Conservation (phyloP, 1,140 invertebrate genomes). For the Drosophila pachea region DNA sequence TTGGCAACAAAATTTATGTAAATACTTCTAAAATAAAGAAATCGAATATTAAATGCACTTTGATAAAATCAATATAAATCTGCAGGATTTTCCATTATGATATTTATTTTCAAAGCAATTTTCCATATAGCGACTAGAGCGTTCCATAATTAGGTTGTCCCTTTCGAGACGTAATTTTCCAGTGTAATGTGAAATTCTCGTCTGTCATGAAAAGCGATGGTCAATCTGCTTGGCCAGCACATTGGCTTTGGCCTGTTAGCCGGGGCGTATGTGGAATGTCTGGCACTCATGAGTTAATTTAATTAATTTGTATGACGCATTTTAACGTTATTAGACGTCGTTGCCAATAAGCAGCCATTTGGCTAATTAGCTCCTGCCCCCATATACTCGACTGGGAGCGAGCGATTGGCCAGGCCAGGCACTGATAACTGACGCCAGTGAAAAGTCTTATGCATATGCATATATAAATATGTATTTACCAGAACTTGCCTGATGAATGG, state of each 20-base stretch:
- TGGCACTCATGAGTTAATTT: conserved; percentile 54
- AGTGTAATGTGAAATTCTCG: no score
- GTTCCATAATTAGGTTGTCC: no score
- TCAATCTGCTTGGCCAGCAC: conserved; percentile 36
- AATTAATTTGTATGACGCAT: conserved; percentile 52
- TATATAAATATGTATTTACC: no score
- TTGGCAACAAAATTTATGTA: conserved; percentile 42
- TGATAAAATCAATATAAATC: no score
- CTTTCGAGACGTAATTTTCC: no score
- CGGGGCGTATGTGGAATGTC: conserved; percentile 11
- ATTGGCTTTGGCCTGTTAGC: conserved; percentile 10
- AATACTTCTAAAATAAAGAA: conserved; percentile 9
- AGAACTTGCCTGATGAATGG: no score
- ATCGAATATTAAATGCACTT: neutral
- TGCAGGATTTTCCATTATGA: no score
- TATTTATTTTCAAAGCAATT: no score
- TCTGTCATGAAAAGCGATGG: conserved; percentile 30
- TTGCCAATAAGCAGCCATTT: conserved; percentile 39
- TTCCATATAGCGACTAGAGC: no score
- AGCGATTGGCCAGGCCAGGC: neutral
- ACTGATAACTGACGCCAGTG: neutral
- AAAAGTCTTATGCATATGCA: no score
- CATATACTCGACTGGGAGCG: neutral
- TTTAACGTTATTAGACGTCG: conserved; percentile 14
- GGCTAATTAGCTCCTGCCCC: conserved; percentile 56